These are phyloP conservation scores for Candoia aspera DNA, from an alignment of 2,113 vertebrate species.

Conservation along the genomic window DNA sequence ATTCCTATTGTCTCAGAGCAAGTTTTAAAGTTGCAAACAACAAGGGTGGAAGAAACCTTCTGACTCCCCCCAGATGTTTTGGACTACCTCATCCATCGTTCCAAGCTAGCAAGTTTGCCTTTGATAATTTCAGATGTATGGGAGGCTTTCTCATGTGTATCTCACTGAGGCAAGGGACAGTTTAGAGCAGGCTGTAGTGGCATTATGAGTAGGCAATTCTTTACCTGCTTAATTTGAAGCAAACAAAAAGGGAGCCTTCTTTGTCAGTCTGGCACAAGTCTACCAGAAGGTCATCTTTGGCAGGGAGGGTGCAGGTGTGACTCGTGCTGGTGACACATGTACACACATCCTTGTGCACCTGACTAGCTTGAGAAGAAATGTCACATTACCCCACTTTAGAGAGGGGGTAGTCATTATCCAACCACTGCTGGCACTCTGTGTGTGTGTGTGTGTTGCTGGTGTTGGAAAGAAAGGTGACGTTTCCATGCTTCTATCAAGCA, in stretches of 20 bases:
- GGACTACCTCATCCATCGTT: background rate
- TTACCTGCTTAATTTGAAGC: conserved; percentile 2
- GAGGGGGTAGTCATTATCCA: background rate
- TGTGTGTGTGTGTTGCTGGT: conserved; percentile 13
- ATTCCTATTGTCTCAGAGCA: conserved; percentile 35
- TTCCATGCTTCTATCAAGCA: background rate
- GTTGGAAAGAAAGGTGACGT: background rate
- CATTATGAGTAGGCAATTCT: background rate
- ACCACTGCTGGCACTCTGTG: conserved; percentile 25
- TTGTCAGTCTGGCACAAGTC: background rate
- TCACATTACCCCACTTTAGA: conserved; percentile 4
- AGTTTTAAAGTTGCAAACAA: conserved; percentile 47
- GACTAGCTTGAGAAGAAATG: conserved; percentile 10
- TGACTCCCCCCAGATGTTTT: background rate
- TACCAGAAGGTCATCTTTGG: background rate
- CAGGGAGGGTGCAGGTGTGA: background rate
- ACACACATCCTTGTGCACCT: background rate
- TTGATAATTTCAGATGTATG: background rate
- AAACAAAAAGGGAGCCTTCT: background rate
- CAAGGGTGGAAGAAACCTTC: background rate
- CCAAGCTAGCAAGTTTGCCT: background rate
- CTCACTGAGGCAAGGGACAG: background rate
- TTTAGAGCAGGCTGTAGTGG: background rate
- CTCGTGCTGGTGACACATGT: accelerated
- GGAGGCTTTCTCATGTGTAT: background rate